Conservation (phyloP, 2,797 vertebrate species). For the Cirrhinus molitorella region DNA sequence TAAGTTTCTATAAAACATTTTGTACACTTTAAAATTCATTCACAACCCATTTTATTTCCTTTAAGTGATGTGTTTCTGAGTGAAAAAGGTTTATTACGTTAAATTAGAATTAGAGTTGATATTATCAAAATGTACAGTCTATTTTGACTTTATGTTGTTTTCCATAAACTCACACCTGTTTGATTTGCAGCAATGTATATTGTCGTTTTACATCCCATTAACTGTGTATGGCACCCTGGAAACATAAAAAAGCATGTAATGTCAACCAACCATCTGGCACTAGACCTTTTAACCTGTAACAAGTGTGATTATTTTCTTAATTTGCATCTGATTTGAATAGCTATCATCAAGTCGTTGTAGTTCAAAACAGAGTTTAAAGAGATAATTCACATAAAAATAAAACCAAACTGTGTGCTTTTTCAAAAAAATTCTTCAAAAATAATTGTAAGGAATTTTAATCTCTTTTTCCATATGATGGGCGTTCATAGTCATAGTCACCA, state of each 20-base stretch:
- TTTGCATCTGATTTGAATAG: constrained; percentile 28
- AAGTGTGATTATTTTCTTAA: not conserved
- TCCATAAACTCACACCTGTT: not conserved
- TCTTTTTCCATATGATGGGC: not conserved
- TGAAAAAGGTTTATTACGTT: not conserved
- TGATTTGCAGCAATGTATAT: not conserved
- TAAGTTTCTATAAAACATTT: not conserved
- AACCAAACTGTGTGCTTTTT: not conserved
- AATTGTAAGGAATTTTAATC: too few species aligned
- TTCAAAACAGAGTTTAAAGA: not conserved
- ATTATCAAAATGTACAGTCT: not conserved
- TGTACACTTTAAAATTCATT: not conserved
- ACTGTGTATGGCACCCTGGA: not conserved
- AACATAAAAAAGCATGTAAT: constrained; percentile 6
- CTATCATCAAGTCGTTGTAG: not conserved
- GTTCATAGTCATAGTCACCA: not conserved
- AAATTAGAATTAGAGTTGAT: not conserved
- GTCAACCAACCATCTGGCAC: not conserved
- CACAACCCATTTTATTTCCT: not conserved
- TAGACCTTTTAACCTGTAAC: constrained; percentile 30
- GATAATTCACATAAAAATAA: not conserved
- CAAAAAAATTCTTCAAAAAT: not conserved
- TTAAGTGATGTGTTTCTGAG: not conserved
- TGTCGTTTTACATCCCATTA: not conserved
- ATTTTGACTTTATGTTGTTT: not conserved